A percentile compares a stretch with the other conserved stretches of the same genome.
phyloP scores from a whole-genome alignment of 2,797 vertebrate genomes.

The Chelon auratus region DNA sequence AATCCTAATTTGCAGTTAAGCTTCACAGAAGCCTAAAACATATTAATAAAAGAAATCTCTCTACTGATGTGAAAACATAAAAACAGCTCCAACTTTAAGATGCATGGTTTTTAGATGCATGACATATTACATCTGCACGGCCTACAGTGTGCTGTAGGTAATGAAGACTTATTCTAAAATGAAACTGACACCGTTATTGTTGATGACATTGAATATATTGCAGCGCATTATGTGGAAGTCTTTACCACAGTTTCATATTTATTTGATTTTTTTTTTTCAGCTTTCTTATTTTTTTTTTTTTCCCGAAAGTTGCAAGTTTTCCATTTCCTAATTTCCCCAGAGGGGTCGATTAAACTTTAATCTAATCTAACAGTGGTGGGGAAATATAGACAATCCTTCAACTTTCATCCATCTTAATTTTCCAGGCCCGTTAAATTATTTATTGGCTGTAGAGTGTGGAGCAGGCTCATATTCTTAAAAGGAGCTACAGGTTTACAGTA shows the following conservation, averaged over 20 bases:
- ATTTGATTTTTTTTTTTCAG: constrained; percentile 8
- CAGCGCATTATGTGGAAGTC: neutral
- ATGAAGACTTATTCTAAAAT: neutral
- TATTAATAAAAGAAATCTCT: neutral
- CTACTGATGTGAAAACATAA: neutral
- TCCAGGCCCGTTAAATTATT: constrained; percentile 38
- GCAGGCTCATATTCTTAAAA: constrained; percentile 2
- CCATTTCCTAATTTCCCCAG: constrained; percentile 43
- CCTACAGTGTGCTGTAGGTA: neutral
- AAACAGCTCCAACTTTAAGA: neutral
- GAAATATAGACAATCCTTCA: constrained; percentile 44
- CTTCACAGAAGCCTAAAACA: neutral
- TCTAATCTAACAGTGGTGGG: constrained; percentile 34
- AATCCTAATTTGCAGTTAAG: neutral
- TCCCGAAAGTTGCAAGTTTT: constrained; percentile 22
- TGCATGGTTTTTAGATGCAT: neutral
- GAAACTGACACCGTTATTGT: constrained; percentile 3
- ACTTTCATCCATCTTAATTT: constrained; percentile 59
- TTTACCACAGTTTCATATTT: constrained; percentile 14
- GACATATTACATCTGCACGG: neutral
- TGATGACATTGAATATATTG: constrained; percentile 10
- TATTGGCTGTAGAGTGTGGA: constrained; percentile 32
- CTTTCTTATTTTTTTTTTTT: constrained; percentile 22
- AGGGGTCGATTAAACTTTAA: constrained; percentile 56
- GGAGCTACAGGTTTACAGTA: constrained; percentile 16